These are phyloP conservation scores for Crotalus helleri DNA, from an alignment of 2,113 vertebrate species.

Conservation along the genomic window DNA sequence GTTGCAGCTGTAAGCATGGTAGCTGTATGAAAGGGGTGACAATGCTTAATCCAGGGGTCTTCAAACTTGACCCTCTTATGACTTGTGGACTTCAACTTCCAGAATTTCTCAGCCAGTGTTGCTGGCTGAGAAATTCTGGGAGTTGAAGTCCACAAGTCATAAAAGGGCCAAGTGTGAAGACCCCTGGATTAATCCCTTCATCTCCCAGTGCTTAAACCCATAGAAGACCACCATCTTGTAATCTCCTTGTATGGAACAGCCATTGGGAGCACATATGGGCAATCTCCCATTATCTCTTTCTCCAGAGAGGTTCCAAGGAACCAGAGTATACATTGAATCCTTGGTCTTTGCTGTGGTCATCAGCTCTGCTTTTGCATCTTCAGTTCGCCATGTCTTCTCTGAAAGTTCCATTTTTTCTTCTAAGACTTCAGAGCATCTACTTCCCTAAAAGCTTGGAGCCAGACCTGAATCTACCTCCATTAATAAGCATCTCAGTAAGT, in stretches of 20 bases:
- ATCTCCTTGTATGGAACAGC: background rate
- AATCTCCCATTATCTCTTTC: background rate
- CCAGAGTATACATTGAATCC: background rate
- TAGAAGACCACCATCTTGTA: background rate
- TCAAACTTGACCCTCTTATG: too few relatives aligned
- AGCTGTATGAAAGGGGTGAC: background rate
- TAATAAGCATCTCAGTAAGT: background rate
- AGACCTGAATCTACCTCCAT: background rate
- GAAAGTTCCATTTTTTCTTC: background rate
- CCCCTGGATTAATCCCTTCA: background rate
- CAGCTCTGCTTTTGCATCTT: background rate
- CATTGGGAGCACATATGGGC: background rate
- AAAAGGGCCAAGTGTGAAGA: too few relatives aligned
- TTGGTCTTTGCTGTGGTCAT: background rate
- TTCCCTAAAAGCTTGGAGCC: background rate
- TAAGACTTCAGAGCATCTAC: background rate
- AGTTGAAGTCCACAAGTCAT: too few relatives aligned
- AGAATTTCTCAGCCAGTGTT: too few relatives aligned
- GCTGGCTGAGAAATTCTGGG: too few relatives aligned
- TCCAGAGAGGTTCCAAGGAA: background rate
- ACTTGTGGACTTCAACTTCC: too few relatives aligned
- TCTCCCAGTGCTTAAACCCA: background rate
- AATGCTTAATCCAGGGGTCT: background rate
- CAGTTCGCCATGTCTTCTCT: background rate
- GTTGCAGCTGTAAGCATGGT: background rate